Base-by-base conservation (phyloP, 2,113 vertebrate species). In the Origma solitaria region DNA sequence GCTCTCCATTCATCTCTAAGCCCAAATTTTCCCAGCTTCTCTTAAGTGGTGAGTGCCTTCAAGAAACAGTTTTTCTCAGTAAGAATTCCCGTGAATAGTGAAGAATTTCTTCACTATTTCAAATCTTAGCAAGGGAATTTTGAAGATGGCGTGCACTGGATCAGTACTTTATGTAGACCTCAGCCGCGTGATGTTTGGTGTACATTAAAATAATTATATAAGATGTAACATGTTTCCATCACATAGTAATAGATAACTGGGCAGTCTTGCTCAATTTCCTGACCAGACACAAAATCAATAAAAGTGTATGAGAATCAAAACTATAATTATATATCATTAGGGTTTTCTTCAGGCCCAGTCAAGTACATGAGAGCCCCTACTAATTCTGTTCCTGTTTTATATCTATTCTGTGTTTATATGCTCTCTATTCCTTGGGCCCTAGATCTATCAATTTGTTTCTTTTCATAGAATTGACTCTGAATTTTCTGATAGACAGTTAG, bases 381-480 rank as follows among this genome's bases (percentile, higher is more conserved):
- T 57, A 18, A 30, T 72, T 65, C 51, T 27, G 5, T 19, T 71
- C 33, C 30, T 69, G 8, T 30, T 69, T 7, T 61, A 4, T 4
- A 0, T 47, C 40, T 57, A 0, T 51, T 57, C 69, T 57, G 25
- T 81, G 28, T 51, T 13, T 50, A 1, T 65, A 20, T 61, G n/a
- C 42, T 72, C 30, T 56, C 45, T 44, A 10, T 70, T n/a, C 10
- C 38, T 82, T 66, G 54, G 82, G 57, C 18, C 70, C 38, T 38
- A 75, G 42, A 70, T n/a, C n/a, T 50, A 38, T 50, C 25, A 37
- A 17, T 45, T 76, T 76, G 10, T 28, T 84, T 62, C 25, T 61
- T 82, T 68, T 45, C 5, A 10, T 31, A 54, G 82, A 79, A 73
- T 21, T 28, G 20, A 38, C 69, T 77, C 37, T n/a, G 56, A 73